Base-by-base conservation (phyloP, 2,797 vertebrate species). In the Apodemus agrarius region DNA sequence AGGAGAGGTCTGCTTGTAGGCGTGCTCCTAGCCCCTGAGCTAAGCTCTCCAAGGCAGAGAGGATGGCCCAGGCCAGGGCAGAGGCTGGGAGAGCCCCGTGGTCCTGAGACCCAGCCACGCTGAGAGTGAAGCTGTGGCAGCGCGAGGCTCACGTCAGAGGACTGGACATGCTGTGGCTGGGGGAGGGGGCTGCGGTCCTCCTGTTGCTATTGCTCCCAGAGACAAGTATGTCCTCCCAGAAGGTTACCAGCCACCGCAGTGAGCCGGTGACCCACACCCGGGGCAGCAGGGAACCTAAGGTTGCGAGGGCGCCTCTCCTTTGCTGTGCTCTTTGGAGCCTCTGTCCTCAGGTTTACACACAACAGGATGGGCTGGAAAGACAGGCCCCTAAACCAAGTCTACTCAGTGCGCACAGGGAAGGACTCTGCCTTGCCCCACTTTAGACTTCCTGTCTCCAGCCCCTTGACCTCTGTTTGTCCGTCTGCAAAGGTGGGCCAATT, bases 391-490 rank as follows among this genome's bases (percentile, higher is more conserved):
- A 69, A 29, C 83, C 54, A 31, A 1, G 65, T 54, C 46, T 34
- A 22, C 24, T 37, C 13, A 46, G 52, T 17, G 22, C 31, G 3
- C 7, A 79, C 6, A 5, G 37, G 31, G 3, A 83, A 16, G 13
- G 31, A 2, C 43, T 63, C 75, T 84, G 31, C 26, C 65, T 31
- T 80, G 61, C 76, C n/a, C 74, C 52, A 19, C 49, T 91, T 37
- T 88, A 93, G 61, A 63, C 93, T 90, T 90, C 76, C 81, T 57
- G 59, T 52, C 57, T 78, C 84, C 14, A 12, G 59, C 40, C 94
- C 22, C 78, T 85, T 95, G 91, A 96, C 94, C 80, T 96, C 69
- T 85, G 86, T 91, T 91, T 97, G 87, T 94, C 82, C 87, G 40
- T 84, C 72, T 96, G 63, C 87, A 97, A 72, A 94, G 90, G 67